Conservation (phyloP, 2,888 invertebrate genomes). For the Nemapogon koenigi region DNA sequence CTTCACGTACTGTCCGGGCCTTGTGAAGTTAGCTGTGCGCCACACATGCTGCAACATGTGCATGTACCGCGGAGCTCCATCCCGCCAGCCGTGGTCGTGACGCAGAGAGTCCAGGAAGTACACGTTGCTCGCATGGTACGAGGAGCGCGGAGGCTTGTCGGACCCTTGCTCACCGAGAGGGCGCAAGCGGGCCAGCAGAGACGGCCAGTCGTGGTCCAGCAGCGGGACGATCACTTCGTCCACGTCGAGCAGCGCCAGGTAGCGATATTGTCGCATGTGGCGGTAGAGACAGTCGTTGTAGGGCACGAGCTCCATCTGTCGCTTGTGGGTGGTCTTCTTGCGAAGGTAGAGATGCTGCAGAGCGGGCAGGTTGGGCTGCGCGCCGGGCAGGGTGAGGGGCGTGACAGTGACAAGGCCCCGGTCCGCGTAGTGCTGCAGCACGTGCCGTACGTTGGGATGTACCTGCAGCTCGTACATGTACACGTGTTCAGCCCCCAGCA, state of each 20-base stretch:
- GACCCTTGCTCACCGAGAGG: conserved; percentile 66
- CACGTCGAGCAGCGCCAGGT: conserved; percentile 89
- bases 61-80: conserved; percentile 84
- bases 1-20: conserved; percentile 92
- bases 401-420: conserved; percentile 76
- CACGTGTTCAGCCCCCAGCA: conserved; percentile 90
- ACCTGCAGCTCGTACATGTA: conserved; percentile 90
- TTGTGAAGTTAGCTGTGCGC: conserved; percentile 88
- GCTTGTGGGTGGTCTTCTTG: conserved; percentile 90
- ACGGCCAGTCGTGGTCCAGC: conserved; percentile 75
- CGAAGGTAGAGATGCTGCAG: conserved; percentile 89
- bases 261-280: conserved; percentile 88
- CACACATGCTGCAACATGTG: conserved; percentile 95
- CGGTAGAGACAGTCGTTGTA: conserved; percentile 96
- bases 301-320: conserved; percentile 93
- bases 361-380: conserved; percentile 87
- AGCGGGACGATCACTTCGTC: conserved; percentile 95
- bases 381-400: conserved; percentile 84
- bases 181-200: conserved; percentile 76
- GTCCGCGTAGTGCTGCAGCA: conserved; percentile 70
- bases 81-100: conserved; percentile 81
- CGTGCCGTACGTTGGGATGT: conserved; percentile 91
- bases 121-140: conserved; percentile 89
- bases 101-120: conserved; percentile 90
- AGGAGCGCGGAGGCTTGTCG: conserved; percentile 67